Conservation (phyloP, 2,888 invertebrate species). For the Andricus curvator region DNA sequence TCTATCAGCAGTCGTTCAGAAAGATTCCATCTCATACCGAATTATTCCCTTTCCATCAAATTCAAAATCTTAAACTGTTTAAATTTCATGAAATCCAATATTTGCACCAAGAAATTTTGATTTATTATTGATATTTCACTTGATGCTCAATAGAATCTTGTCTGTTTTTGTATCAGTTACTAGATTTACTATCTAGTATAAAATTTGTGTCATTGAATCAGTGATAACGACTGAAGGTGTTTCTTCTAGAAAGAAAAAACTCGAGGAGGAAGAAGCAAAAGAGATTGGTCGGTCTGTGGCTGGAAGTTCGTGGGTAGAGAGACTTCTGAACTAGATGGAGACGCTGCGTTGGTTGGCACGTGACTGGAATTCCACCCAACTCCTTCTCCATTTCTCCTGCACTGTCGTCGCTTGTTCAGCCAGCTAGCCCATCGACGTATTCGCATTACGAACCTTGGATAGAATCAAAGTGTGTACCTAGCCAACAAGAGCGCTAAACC, state of each 20-base stretch:
- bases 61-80: no score
- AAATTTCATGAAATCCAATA: no score
- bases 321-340: slow-evolving; percentile 63
- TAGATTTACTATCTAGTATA: background rate
- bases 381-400: slow-evolving; percentile 46
- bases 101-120: no score
- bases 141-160: background rate
- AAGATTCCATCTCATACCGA: no score
- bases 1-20: no score
- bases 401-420: slow-evolving; percentile 42
- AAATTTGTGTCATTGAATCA: background rate
- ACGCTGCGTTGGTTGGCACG: slow-evolving; percentile 69
- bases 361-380: slow-evolving; percentile 68
- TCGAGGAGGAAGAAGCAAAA: background rate
- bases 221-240: background rate
- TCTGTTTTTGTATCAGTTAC: background rate
- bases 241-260: background rate
- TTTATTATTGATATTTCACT: no score
- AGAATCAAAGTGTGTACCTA: slow-evolving; percentile 52
- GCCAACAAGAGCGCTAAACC: slow-evolving; percentile 49
- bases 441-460: slow-evolving; percentile 44
- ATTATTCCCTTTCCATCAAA: no score
- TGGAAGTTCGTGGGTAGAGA: slow-evolving; percentile 44
- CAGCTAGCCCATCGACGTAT: slow-evolving; percentile 43
- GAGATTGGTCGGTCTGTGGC: background rate